Base-by-base conservation (phyloP, 2,888 invertebrate species). In the Prenolepis imparis region DNA sequence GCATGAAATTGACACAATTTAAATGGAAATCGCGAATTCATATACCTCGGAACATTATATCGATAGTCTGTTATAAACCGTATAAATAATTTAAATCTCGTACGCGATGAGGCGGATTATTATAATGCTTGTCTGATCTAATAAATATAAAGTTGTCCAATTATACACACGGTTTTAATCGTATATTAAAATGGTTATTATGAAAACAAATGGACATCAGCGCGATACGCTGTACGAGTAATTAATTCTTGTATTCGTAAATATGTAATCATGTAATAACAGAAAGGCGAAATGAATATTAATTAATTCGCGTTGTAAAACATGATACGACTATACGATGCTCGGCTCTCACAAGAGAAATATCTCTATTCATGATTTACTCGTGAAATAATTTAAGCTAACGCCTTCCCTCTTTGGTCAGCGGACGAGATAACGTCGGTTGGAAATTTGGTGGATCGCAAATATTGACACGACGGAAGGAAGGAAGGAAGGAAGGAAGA, bases 401-500 rank as follows among this genome's bases (percentile, higher is more conserved):
- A 57, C 28, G 41, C 41, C 21, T 15, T 28, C 57, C 70, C 21
- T 41, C 36, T 78, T 41, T 44, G 78, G 70, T 44, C 57, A 78
- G 44, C 70, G 55, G 4, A 21, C 6, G 59, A 44, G 55, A 59
- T 80, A 80, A 59, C 36, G 32, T 41, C 70, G 39, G 70, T 36
- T 12, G 57, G 57, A 32, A 70, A 80, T 80, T 80, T 28, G 72
- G 59, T 18, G 78, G 48, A 3, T 59, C 21, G 72, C 59, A 78
- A 78, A 78, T 78, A 78, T 78, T 78, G 78, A 78, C 59, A 36
- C 9, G 36, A 18, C 32, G 32, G 41, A 21, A 70, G 77, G 55
- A 68, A 55, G 55, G 68, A 68, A 77, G 36, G 6, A 36, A 36
- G 5, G 36, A 5, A 36, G 48, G 8, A 48, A 48, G 32, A n/a